Conservation (phyloP, 2,888 invertebrate species). For the Nebria brevicollis region DNA sequence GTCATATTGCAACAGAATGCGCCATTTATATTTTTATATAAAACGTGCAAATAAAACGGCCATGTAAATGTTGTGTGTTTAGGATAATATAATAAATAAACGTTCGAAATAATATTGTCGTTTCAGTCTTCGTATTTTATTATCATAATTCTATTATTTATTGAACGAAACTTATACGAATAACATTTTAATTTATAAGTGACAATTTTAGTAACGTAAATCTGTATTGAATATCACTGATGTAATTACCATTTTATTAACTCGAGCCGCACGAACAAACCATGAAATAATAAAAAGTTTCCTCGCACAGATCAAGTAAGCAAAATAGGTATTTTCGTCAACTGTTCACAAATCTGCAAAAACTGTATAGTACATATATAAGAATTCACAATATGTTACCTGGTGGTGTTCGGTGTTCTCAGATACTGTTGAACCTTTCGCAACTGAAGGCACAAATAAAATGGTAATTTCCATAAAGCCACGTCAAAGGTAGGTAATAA, state of each 20-base stretch:
- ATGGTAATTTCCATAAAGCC: constrained; percentile 31
- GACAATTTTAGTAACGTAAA: too few species aligned
- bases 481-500: constrained; percentile 29
- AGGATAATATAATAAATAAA: constrained; percentile 43
- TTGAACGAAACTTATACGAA: too few species aligned
- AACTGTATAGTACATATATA: neutral
- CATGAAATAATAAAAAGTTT: constrained; percentile 17
- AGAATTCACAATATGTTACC: constrained; percentile 14
- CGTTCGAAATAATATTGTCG: constrained; percentile 31
- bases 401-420: neutral
- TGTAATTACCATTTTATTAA: constrained; percentile 19
- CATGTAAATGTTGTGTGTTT: constrained; percentile 46
- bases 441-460: constrained; percentile 11
- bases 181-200: too few species aligned
- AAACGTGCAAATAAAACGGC: constrained; percentile 43
- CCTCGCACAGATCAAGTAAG: constrained; percentile 39
- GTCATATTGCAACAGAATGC: constrained; percentile 47
- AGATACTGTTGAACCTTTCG: constrained; percentile 6
- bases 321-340: constrained; percentile 11
- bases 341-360: constrained; percentile 5
- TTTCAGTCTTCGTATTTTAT: neutral
- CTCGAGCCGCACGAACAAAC: constrained; percentile 46
- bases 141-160: too few species aligned
- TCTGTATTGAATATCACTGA: neutral
- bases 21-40: constrained; percentile 52